Evolutionary conservation across 2,113 vertebrate species (phyloP).

Genomic region (Zootoca vivipara): DNA sequence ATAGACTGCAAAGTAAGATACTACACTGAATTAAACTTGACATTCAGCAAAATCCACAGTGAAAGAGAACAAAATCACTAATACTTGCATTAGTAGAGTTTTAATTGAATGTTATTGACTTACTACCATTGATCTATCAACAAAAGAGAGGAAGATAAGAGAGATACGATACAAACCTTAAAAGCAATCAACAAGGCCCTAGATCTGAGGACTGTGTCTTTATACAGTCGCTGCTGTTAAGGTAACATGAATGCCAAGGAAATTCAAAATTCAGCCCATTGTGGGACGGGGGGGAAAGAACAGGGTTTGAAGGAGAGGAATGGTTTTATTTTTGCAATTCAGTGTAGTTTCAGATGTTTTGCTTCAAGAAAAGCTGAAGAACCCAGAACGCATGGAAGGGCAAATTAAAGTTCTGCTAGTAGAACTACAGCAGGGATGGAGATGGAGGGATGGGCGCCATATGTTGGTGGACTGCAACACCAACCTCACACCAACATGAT

Average conservation of each 20-base stretch:
- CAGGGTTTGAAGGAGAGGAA: not conserved
- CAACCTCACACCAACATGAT: too few relatives aligned
- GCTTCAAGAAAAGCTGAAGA: conserved; percentile 11
- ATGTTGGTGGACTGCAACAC: too few relatives aligned
- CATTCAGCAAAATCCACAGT: not conserved
- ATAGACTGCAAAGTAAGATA: not conserved
- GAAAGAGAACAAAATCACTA: conserved; percentile 19
- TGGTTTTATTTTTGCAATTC: not conserved
- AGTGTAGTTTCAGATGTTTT: conserved; percentile 5
- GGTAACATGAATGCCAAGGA: not conserved
- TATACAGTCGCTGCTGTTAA: not conserved
- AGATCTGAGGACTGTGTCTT: not conserved
- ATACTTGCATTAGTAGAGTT: conserved; percentile 11
- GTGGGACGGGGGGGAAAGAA: not conserved
- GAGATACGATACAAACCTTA: conserved; percentile 16
- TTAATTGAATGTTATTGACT: conserved; percentile 19
- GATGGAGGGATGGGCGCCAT: too few relatives aligned
- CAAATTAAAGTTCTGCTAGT: not conserved
- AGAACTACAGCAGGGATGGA: not conserved
- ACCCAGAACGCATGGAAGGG: not conserved
- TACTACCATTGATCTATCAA: conserved; percentile 28
- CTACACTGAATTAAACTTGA: accelerated
- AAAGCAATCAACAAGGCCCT: not conserved
- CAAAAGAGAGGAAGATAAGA: not conserved
- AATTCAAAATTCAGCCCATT: conserved; percentile 2